These are phyloP conservation scores for Dreissena polymorpha DNA, from an alignment of 1,140 invertebrate genomes.

Conservation along the genomic window DNA sequence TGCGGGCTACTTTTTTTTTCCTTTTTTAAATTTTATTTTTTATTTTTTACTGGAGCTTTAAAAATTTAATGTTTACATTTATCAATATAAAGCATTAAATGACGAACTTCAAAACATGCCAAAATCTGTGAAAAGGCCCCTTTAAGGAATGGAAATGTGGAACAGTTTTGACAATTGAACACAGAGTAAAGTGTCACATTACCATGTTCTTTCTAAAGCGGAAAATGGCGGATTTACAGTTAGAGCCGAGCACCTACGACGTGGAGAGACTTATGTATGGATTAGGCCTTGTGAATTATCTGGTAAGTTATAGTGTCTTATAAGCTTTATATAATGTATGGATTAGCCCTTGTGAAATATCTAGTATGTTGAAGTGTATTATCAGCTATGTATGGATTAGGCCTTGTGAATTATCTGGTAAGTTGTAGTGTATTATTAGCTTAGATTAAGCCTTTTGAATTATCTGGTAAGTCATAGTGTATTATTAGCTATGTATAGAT, in stretches of 20 bases:
- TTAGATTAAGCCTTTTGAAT: conserved; percentile 34
- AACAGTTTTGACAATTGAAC: too few relatives aligned
- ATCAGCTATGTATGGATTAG: conserved; percentile 34
- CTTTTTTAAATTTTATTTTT: too few relatives aligned
- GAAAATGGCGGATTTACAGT: not conserved
- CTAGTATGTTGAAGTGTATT: conserved; percentile 3
- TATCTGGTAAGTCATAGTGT: conserved; percentile 26
- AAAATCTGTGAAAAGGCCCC: too few relatives aligned
- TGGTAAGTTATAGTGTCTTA: conserved; percentile 23
- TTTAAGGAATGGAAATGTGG: too few relatives aligned
- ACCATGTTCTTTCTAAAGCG: not conserved
- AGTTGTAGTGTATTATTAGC: too few relatives aligned
- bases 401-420: conserved; percentile 38
- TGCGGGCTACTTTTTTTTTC: too few relatives aligned
- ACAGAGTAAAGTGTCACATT: not conserved
- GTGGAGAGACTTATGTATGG: conserved; percentile 36
- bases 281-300: conserved; percentile 41
- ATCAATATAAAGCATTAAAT: too few relatives aligned
- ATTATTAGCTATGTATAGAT: too few relatives aligned
- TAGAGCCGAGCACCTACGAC: conserved; percentile 26
- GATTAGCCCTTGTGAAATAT: conserved; percentile 43
- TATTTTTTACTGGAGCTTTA: too few relatives aligned
- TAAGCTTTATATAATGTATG: too few relatives aligned
- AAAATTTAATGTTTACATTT: too few relatives aligned
- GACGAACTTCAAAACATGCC: too few relatives aligned